Base-by-base conservation (phyloP, 2,113 vertebrate species). In the Sylvietta virens region DNA sequence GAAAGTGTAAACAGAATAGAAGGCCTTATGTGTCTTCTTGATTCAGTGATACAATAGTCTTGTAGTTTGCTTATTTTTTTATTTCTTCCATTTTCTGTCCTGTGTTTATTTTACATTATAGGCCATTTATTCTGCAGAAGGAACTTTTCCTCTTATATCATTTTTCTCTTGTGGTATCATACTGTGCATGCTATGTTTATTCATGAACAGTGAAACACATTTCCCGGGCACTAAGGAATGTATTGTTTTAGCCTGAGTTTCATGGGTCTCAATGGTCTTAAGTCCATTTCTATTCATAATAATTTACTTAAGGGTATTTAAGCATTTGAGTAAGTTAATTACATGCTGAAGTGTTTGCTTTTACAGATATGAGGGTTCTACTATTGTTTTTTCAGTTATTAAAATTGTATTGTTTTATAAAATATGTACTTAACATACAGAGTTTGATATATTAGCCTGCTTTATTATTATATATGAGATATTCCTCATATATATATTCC, bases 91-190 rank as follows among this genome's bases (percentile, higher is more conserved):
- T 94, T 96, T 93, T 13, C 77, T 87, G 24, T 42, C 74, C 37
- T 91, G 33, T 91, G 84, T 94, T 96, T 97, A 96, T 97, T 95
- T 97, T 96, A 90, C 72, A 86, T 90, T 92, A 65, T 35, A 48
- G 48, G 15, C 3, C 69, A 94, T 95, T 94, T 90, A 92, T 97
- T 95, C 96, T 95, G 51, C 86, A 84, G 70, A 28, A 84, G 31
- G 23, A 94, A 79, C 64, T 82, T 94, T 95, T 79, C 58, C 57
- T 91, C 78, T 93, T 67, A 72, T 91, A 95, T 88, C 1, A 86
- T 91, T 80, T 95, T 57, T 95, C 69, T 92, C 73, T 81, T 61
- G 26, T 86, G 84, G 82, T 61, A 92, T 40, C 94, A 80, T 48
- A 92, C 92, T 93, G 92, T 87, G 88, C 54, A 69, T 70, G 73